Evolutionary conservation across 2,113 vertebrate genomes (phyloP).

Genomic region (Gadus macrocephalus): DNA sequence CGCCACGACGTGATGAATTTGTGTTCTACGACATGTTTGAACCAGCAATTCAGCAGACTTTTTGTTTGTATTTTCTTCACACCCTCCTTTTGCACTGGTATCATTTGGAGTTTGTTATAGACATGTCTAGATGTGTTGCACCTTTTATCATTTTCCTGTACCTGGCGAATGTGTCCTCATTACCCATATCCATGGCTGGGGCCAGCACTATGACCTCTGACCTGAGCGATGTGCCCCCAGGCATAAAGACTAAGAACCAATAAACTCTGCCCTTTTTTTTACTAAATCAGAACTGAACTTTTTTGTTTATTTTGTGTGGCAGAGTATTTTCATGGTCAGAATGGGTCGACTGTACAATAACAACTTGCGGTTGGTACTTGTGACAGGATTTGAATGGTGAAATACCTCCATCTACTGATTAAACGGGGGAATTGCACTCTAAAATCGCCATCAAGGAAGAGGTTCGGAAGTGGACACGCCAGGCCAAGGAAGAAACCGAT

Average conservation of each 20-base stretch:
- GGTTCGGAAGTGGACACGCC: slow-evolving; percentile 50
- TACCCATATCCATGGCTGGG: slow-evolving; percentile 33
- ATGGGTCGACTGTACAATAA: no score
- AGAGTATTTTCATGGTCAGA: slow-evolving; percentile 8
- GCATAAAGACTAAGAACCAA: slow-evolving; percentile 65
- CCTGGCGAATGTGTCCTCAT: slow-evolving; percentile 30
- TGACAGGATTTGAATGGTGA: neutral
- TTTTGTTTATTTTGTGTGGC: slow-evolving; percentile 33
- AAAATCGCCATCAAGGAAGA: slow-evolving; percentile 34
- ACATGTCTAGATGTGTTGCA: slow-evolving; percentile 22
- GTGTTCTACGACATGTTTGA: slow-evolving; percentile 20
- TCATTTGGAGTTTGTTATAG: slow-evolving; percentile 48
- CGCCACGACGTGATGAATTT: slow-evolving; percentile 10
- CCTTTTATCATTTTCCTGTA: slow-evolving; percentile 34
- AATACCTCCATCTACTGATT: slow-evolving; percentile 41
- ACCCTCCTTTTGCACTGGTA: slow-evolving; percentile 15
- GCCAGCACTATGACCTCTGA: slow-evolving; percentile 83
- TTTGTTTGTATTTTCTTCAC: neutral
- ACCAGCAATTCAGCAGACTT: slow-evolving; percentile 6
- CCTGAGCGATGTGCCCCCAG: slow-evolving; percentile 80
- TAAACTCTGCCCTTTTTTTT: slow-evolving; percentile 75
- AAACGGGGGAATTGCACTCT: neutral
- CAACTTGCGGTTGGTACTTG: no score
- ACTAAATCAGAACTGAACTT: slow-evolving; percentile 41
- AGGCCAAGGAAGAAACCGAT: slow-evolving; percentile 36